Evolutionary conservation across 2,797 vertebrate genomes (phyloP).

Genomic region (Simalia tracyae): DNA sequence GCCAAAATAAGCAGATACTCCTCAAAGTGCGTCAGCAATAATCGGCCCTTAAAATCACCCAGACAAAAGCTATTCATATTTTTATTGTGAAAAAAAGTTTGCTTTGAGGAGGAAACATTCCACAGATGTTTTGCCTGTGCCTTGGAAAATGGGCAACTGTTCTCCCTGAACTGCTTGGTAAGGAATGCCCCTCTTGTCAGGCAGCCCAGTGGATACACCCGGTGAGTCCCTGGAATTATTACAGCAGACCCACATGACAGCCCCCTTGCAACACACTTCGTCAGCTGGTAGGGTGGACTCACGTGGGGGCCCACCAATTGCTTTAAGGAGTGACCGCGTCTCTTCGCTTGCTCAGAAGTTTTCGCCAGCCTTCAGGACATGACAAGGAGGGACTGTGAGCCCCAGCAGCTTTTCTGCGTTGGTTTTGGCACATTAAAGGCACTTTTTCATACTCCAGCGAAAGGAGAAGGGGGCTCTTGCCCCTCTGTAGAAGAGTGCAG

Average conservation of each 20-base stretch:
- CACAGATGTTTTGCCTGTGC: slow-evolving; percentile 49
- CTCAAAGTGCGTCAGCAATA: slow-evolving; percentile 9
- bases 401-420: neutral
- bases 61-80: neutral
- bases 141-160: neutral
- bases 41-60: neutral
- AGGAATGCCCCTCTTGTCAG: neutral
- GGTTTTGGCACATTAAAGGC: neutral
- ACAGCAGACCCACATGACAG: neutral
- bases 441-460: neutral
- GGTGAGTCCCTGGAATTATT: too few relatives aligned
- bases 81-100: neutral
- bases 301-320: neutral
- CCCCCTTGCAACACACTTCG: neutral
- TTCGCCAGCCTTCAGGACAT: neutral
- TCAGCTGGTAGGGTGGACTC: neutral
- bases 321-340: neutral
- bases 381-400: neutral
- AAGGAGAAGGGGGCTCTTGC: too few relatives aligned
- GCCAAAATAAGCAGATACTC: slow-evolving; percentile 14
- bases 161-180: neutral
- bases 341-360: neutral
- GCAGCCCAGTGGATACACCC: too few relatives aligned
- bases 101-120: slow-evolving; percentile 40
- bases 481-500: too few relatives aligned